These are phyloP conservation scores for Tachysurus vachellii DNA, from an alignment of 2,113 vertebrate species.

Conservation along the genomic window DNA sequence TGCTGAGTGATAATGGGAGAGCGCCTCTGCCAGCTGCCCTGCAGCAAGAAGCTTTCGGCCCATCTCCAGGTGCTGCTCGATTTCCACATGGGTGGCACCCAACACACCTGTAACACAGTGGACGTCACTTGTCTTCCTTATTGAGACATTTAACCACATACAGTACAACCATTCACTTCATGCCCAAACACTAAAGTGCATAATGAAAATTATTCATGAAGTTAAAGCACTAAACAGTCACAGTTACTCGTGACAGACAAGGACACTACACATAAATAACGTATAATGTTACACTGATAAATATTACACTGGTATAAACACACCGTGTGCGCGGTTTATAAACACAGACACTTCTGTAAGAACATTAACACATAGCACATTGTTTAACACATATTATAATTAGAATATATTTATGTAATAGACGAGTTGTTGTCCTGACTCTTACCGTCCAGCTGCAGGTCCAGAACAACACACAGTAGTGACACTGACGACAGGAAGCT, in stretches of 20 bases:
- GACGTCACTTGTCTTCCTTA: background rate
- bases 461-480: slow-evolving; percentile 78
- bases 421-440: background rate
- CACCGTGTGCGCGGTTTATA: background rate
- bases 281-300: background rate
- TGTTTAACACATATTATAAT: background rate
- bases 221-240: background rate
- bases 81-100: slow-evolving; percentile 77
- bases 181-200: background rate
- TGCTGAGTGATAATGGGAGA: slow-evolving; percentile 84
- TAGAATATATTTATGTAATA: background rate
- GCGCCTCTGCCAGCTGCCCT: slow-evolving; percentile 80
- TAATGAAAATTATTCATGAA: background rate
- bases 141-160: background rate
- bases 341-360: background rate
- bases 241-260: background rate
- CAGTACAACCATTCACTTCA: no score
- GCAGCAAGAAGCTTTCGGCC: slow-evolving; percentile 82
- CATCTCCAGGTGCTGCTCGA: slow-evolving; percentile 84
- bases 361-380: background rate
- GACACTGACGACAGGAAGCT: slow-evolving; percentile 74
- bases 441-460: slow-evolving; percentile 81
- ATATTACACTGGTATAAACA: background rate
- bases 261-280: no score
- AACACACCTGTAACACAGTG: slow-evolving; percentile 71